These are phyloP conservation scores for Helleia helle DNA, from an alignment of 2,888 invertebrate genomes.

Conservation along the genomic window DNA sequence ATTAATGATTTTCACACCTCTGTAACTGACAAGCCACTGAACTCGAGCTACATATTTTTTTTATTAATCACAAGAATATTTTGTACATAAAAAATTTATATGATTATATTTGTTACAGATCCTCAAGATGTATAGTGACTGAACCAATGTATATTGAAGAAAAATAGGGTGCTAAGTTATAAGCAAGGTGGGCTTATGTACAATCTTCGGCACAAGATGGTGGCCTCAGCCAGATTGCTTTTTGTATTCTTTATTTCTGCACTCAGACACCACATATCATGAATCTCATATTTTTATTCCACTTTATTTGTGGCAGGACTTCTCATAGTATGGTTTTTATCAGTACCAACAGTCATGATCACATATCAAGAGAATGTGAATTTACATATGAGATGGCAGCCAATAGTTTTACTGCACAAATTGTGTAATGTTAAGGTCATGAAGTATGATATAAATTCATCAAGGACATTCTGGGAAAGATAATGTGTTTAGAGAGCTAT, in stretches of 20 bases:
- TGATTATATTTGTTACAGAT: conserved; percentile 16
- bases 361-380: conserved; percentile 33
- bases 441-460: neutral
- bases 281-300: conserved; percentile 50
- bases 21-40: too few relatives aligned
- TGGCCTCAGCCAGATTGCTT: conserved; percentile 11
- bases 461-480: neutral
- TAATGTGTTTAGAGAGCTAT: neutral
- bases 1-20: too few relatives aligned
- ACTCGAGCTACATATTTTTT: too few relatives aligned
- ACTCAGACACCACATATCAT: conserved; percentile 62
- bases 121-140: conserved; percentile 23
- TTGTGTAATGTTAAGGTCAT: neutral
- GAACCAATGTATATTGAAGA: conserved; percentile 57
- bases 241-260: conserved; percentile 23
- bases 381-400: neutral
- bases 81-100: too few relatives aligned
- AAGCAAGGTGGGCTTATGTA: conserved; percentile 28
- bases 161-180: conserved; percentile 60
- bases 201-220: conserved; percentile 9
- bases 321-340: conserved; percentile 9
- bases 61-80: too few relatives aligned
- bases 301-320: conserved; percentile 11
- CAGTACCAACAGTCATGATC: conserved; percentile 20
- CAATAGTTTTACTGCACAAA: conserved; percentile 4